Base-by-base conservation (phyloP, 2,797 vertebrate genomes). In the Leptatherina wallacei region DNA sequence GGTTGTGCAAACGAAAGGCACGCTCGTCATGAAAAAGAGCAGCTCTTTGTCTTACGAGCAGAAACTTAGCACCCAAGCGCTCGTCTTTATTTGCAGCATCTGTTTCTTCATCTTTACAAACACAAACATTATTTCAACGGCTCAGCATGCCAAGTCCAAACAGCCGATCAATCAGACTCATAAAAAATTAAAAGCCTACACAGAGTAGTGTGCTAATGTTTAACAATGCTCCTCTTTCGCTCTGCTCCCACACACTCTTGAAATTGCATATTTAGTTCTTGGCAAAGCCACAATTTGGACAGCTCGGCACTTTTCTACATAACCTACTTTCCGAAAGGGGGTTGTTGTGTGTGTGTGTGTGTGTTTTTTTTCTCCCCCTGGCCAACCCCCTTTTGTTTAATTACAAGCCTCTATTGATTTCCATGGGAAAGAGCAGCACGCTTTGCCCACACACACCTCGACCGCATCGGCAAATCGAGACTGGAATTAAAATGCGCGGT, bases 371-470 rank as follows among this genome's bases (percentile, higher is more conserved):
- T 42, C 77, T 76, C 38, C 79, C 64, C 35, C 74, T 66, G 85
- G 90, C 88, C 93, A 93, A 89, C 90, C 92, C 91, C 91, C 93
- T 91, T 94, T 94, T 95, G 94, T 95, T 95, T 95, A 95, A 95
- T 95, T 95, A 95, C 94, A 93, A 94, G 92, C 90, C 86, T 68
- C 77, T 95, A 95, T 95, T 95, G 94, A 95, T 95, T 95, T 95
- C 93, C 93, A 94, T 95, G 93, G 94, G 94, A 95, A 95, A 93
- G 93, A 93, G 90, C 92, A 87, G 91, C 91, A 87, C 87, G 88
- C 87, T 85, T 86, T 91, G 90, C 90, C 91, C 91, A 92, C 90
- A 91, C 91, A 94, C 89, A 93, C 89, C 91, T 93, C 86, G 83
- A 82, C 86, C 68, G 84, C 91, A 91, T 90, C 89, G 90, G 90